phyloP scores from a whole-genome alignment of 2,888 invertebrate species.

The Dione juno region DNA sequence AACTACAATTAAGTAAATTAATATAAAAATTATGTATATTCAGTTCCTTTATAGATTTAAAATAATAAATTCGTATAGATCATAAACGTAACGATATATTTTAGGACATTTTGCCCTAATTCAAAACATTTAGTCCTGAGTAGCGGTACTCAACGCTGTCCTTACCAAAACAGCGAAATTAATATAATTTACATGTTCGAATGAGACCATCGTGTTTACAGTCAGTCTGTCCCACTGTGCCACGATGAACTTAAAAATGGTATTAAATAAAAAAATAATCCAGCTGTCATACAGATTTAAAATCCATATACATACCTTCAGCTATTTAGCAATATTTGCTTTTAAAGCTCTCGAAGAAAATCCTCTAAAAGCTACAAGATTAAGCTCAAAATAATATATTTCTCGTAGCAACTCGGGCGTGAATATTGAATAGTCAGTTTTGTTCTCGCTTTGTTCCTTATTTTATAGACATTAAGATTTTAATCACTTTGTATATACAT shows the following conservation, averaged over 20 bases:
- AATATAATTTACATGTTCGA: no score
- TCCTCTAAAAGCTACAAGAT: slow-evolving; percentile 22
- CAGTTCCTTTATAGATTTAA: background rate
- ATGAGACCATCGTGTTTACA: no score
- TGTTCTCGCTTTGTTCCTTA: slow-evolving; percentile 5
- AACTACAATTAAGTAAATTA: background rate
- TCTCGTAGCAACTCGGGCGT: slow-evolving; percentile 16
- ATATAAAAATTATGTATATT: background rate
- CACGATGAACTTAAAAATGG: background rate
- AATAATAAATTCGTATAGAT: background rate
- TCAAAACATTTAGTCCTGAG: no score
- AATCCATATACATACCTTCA: background rate
- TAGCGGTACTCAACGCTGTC: no score
- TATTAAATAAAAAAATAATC: no score
- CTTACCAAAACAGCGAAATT: no score
- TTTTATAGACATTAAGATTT: background rate
- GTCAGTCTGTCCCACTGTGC: background rate
- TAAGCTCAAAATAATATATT: slow-evolving; percentile 24
- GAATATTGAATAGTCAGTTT: slow-evolving; percentile 14
- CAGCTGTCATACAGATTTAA: background rate
- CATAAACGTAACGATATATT: background rate
- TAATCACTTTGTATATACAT: background rate
- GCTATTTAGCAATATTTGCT: background rate
- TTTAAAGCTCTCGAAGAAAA: slow-evolving; percentile 11
- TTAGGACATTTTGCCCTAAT: no score